phyloP scores from a whole-genome alignment of 37 sponge, comb jelly and placozoan genomes.

The Halisarca cf. caerulea region DNA sequence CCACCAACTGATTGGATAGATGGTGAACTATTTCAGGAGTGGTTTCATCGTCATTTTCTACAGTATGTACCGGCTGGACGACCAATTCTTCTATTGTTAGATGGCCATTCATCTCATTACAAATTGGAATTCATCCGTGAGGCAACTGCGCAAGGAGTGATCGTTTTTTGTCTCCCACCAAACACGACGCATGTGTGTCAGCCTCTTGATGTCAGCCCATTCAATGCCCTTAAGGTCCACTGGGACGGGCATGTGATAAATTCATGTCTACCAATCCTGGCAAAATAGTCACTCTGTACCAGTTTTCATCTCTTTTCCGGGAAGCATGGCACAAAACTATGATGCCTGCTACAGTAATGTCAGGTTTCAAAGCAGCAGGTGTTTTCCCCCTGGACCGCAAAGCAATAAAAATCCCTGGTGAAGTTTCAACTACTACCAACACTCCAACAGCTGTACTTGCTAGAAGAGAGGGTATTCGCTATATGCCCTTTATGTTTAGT shows the following conservation, averaged over 20 bases:
- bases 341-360: neutral
- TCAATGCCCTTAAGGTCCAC: neutral
- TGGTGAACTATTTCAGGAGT: slow-evolving; percentile 18
- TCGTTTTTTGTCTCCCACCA: slow-evolving; percentile 14
- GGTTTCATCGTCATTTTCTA: slow-evolving; percentile 30
- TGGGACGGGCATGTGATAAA: slow-evolving; percentile 16
- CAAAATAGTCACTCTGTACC: neutral
- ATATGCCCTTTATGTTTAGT: too few relatives aligned
- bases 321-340: neutral
- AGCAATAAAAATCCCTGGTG: too few relatives aligned
- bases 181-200: slow-evolving; percentile 9
- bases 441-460: too few relatives aligned
- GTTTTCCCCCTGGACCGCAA: neutral
- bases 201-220: slow-evolving; percentile 16
- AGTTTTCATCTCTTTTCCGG: neutral
- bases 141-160: neutral
- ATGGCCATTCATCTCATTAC: slow-evolving; percentile 22
- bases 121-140: neutral
- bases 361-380: neutral
- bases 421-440: too few relatives aligned
- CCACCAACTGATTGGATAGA: slow-evolving; percentile 23
- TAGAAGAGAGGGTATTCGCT: too few relatives aligned
- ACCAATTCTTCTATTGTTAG: slow-evolving; percentile 24
- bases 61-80: slow-evolving; percentile 17
- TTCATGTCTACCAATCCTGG: slow-evolving; percentile 16